Percentiles rank a stretch among this genome's conserved stretches.
Evolutionary conservation across 2,113 vertebrate genomes (phyloP).

Genomic region (Jaculus jaculus): DNA sequence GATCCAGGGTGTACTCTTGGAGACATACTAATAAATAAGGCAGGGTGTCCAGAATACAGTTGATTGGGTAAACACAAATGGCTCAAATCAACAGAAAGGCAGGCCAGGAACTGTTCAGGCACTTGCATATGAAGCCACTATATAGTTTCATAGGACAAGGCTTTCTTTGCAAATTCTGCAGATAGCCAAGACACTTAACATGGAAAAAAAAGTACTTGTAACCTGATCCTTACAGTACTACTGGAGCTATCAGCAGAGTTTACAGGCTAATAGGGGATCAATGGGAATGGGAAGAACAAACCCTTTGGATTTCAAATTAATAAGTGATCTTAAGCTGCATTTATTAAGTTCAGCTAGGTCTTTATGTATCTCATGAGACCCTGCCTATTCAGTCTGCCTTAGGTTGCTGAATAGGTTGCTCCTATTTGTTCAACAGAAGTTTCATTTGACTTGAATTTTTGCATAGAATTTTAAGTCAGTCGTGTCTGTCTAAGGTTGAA

Average conservation of each 20-base stretch:
- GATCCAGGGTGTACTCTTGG: background rate
- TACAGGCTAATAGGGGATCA: background rate
- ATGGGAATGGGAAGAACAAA: conserved; percentile 1
- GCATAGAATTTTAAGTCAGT: conserved; percentile 45
- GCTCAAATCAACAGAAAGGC: background rate
- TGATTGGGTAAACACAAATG: background rate
- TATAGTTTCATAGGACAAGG: background rate
- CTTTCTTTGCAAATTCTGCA: conserved; percentile 12
- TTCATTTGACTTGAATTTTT: conserved; percentile 34
- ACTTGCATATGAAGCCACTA: conserved; percentile 24
- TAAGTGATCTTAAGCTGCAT: conserved; percentile 6
- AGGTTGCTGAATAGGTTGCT: conserved; percentile 21
- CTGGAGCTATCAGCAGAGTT: conserved; percentile 2
- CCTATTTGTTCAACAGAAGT: conserved; percentile 15
- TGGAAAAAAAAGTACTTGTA: conserved; percentile 1
- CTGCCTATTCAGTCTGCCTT: conserved; percentile 3
- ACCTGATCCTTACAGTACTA: background rate
- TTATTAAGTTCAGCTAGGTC: background rate
- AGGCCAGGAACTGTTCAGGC: background rate
- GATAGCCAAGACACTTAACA: background rate
- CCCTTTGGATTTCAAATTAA: conserved; percentile 28
- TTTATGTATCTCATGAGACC: conserved; percentile 15
- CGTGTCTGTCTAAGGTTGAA: conserved; percentile 28
- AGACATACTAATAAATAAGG: background rate
- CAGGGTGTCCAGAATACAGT: background rate